Conservation (phyloP, 2,797 vertebrate species). For the Pelochelys cantorii region DNA sequence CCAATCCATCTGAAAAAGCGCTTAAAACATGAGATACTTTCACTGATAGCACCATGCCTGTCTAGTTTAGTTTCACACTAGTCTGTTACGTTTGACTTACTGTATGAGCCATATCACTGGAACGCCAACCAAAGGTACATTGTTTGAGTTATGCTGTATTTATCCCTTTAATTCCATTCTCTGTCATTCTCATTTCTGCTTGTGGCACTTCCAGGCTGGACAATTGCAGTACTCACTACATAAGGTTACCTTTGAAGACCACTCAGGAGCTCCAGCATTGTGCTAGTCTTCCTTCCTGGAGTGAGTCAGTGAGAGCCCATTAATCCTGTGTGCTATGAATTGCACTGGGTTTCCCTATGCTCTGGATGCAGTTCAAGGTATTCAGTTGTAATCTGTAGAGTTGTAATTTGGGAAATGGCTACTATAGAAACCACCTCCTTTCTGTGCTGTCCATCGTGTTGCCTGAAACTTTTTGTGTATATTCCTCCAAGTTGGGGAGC, state of each 20-base stretch:
- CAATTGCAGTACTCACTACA: not conserved
- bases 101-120: not conserved
- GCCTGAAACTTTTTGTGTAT: not conserved
- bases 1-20: not conserved
- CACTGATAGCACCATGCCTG: not conserved
- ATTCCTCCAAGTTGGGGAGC: not conserved
- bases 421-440: not conserved
- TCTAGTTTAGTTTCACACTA: not conserved
- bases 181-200: fast-evolving
- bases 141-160: fast-evolving
- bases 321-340: not conserved
- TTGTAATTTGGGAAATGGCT: not conserved
- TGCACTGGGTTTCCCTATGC: not conserved
- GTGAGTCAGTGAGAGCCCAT: not conserved
- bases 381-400: not conserved
- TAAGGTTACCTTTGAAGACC: not conserved
- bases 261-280: not conserved
- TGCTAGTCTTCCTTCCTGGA: not conserved
- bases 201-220: not conserved
- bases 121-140: fast-evolving
- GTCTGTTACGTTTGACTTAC: fast-evolving
- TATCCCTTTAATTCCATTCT: fast-evolving
- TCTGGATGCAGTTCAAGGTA: not conserved
- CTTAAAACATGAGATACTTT: not conserved
- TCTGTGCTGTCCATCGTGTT: not conserved